Conservation (phyloP, 1,140 invertebrate genomes). For the Cherax quadricarinatus region DNA sequence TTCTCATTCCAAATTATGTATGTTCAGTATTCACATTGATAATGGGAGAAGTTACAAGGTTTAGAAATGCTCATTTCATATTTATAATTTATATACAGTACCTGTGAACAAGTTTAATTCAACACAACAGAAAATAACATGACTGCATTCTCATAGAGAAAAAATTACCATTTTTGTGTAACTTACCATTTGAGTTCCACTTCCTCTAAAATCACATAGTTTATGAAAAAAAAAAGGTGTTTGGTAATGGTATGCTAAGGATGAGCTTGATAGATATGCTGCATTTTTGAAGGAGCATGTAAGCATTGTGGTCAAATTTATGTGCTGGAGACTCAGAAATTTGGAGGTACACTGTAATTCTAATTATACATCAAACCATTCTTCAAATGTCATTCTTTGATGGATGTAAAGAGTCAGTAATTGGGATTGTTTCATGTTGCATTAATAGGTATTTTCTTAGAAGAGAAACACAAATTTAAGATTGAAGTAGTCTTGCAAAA, state of each 20-base stretch:
- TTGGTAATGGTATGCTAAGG: background rate
- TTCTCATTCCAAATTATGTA: background rate
- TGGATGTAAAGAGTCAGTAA: background rate
- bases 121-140: background rate
- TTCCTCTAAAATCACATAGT: background rate
- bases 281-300: constrained; percentile 17
- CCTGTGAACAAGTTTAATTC: background rate
- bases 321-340: background rate
- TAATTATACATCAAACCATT: background rate
- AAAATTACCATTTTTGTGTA: background rate
- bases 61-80: background rate
- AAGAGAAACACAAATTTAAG: background rate
- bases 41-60: background rate
- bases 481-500: too few species aligned
- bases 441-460: background rate
- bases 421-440: background rate
- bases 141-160: background rate
- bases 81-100: background rate
- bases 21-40: background rate
- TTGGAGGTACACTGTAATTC: background rate
- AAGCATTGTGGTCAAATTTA: background rate
- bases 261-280: background rate
- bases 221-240: background rate
- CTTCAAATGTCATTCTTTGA: background rate
- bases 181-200: background rate